phyloP scores from a whole-genome alignment of 2,888 invertebrate species.

The Lepas anatifera region DNA sequence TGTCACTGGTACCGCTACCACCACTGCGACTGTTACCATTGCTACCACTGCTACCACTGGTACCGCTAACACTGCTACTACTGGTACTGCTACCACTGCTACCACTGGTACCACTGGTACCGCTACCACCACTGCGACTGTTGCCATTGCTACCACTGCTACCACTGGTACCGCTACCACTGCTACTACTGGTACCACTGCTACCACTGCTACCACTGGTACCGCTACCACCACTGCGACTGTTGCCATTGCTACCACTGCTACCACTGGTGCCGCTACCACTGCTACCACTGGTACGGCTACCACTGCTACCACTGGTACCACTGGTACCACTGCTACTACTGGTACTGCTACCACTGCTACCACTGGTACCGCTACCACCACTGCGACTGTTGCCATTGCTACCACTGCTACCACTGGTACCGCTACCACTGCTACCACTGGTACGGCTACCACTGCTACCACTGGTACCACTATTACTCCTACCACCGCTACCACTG shows the following conservation, averaged over 20 bases:
- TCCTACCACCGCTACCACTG: too few relatives aligned
- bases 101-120: not conserved
- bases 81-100: too few relatives aligned
- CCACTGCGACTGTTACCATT: not conserved
- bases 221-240: not conserved
- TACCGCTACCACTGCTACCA: not conserved
- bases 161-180: not conserved
- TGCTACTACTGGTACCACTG: not conserved
- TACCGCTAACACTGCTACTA: too few relatives aligned
- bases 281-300: too few relatives aligned
- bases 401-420: too few relatives aligned
- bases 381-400: not conserved
- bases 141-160: not conserved
- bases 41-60: not conserved
- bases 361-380: too few relatives aligned
- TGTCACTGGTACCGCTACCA: not conserved
- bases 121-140: not conserved
- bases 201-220: not conserved
- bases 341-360: too few relatives aligned
- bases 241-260: too few relatives aligned
- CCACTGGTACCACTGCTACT: not conserved
- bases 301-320: not conserved
- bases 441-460: not conserved
- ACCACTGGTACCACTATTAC: too few relatives aligned
- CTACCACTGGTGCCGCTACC: too few relatives aligned